phyloP scores from a whole-genome alignment of 2,113 vertebrate genomes.

The Chaetorhynchus papuensis region DNA sequence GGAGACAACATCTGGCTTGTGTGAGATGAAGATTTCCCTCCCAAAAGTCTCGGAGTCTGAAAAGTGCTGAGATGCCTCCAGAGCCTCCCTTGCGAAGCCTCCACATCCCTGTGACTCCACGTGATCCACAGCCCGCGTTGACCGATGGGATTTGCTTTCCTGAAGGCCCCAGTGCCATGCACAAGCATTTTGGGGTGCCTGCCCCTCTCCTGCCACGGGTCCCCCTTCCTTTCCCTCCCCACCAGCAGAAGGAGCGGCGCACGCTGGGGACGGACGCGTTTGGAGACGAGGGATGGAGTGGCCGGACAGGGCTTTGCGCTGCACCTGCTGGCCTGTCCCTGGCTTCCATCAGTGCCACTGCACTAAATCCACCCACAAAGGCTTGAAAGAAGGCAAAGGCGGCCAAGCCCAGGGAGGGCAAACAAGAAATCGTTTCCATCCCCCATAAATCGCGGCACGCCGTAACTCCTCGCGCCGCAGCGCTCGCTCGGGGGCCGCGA shows the following conservation, averaged over 20 bases:
- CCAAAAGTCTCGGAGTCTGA: neutral
- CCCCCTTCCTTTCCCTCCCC: neutral
- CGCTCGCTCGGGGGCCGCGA: neutral
- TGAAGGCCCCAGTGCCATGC: neutral
- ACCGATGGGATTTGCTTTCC: fast-evolving
- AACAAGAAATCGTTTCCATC: slow-evolving; percentile 24
- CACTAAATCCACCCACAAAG: neutral
- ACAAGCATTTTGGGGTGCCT: neutral
- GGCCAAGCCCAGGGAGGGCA: slow-evolving; percentile 3
- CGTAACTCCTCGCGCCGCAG: neutral
- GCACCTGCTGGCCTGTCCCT: slow-evolving; percentile 10
- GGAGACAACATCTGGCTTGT: neutral
- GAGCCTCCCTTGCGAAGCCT: neutral
- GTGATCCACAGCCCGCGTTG: neutral
- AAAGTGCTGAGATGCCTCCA: neutral
- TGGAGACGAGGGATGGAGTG: neutral
- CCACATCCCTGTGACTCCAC: neutral
- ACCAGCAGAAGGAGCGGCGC: neutral
- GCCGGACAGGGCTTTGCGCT: neutral
- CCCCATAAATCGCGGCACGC: slow-evolving; percentile 20
- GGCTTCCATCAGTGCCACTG: slow-evolving; percentile 47
- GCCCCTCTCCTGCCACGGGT: neutral
- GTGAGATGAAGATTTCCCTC: fast-evolving
- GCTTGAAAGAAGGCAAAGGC: neutral
- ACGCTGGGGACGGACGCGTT: neutral